A percentile compares a stretch with the other conserved stretches of the same genome.
These are phyloP conservation scores for Sphinx pinastri DNA, from an alignment of 2,888 invertebrate species.

Conservation along the genomic window DNA sequence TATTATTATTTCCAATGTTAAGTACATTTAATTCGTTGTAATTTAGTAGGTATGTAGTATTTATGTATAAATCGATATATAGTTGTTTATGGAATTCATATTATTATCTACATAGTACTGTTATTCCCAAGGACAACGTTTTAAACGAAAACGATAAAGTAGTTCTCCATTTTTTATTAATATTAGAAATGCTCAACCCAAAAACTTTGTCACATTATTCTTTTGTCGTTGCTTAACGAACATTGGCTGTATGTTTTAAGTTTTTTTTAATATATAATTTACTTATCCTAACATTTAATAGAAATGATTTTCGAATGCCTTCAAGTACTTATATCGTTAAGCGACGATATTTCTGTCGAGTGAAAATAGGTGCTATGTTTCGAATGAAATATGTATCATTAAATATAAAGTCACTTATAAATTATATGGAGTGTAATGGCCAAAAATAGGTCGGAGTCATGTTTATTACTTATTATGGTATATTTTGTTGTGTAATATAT, in stretches of 20 bases:
- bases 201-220: background rate
- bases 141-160: constrained; percentile 26
- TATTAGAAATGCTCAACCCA: background rate
- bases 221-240: background rate
- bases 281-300: background rate
- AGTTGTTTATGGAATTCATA: constrained; percentile 67
- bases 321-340: background rate
- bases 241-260: too few relatives aligned
- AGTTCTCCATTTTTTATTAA: background rate
- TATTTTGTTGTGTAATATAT: constrained; percentile 76
- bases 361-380: constrained; percentile 57
- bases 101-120: constrained; percentile 76
- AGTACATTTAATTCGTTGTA: constrained; percentile 24
- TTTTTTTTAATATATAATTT: too few relatives aligned
- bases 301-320: background rate
- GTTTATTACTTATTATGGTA: constrained; percentile 67
- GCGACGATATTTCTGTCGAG: constrained; percentile 1
- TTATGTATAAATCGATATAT: constrained; percentile 30
- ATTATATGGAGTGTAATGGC: constrained; percentile 48
- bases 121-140: constrained; percentile 64
- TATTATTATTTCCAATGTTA: constrained; percentile 24
- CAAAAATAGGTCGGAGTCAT: constrained; percentile 78
- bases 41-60: constrained; percentile 26
- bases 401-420: constrained; percentile 42
- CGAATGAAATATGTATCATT: constrained; percentile 42